Evolutionary conservation across 2,113 vertebrate species (phyloP), one percentile per base, ranked within the genome.

Genomic region (Gymnocephalus cernua): DNA sequence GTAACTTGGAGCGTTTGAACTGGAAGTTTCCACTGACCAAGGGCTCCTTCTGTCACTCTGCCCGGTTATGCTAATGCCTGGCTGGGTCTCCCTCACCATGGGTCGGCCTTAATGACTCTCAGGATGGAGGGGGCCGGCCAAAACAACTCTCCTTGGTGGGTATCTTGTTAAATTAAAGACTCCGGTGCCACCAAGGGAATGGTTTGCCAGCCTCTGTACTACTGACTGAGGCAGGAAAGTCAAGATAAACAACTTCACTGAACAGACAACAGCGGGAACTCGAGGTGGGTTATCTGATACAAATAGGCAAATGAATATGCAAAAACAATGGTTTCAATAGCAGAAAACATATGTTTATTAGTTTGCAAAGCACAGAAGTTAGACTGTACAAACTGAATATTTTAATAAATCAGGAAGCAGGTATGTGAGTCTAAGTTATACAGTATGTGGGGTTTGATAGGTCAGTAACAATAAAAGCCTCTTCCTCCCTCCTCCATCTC

Each of bases 401-500:
- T 74, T 61, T 29, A 67, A 75, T 66, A 41, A 73, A 70, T 45
- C 41, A 35, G 35, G 59, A 48, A 19, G 69, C 32, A 3, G 13
- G 38, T 45, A 35, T 62, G 44, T 74, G 81, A 51, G 41, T 79
- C 27, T 32, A n/a, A 59, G 44, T 19, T 66, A 16, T 45, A 41
- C 2, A 41, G 38, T 41, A 56, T 48, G 56, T 25, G 47, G 29
- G 29, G 53, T 75, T 67, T 53, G 74, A 85, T 64, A 47, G 78
- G 80, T 82, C 32, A 58, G 59, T 23, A 57, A 70, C 32, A 74
- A 79, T 75, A 74, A 68, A 81, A 67, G 70, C 65, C 73, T 86
- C 81, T 76, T 82, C 82, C 81, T 79, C 86, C 75, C 86, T 91
- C 82, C 89, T 90, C 77, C 91, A 92, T 93, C 93, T 94, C 87